These are phyloP conservation scores for Drosophila sulfurigaster DNA, from an alignment of 1,140 invertebrate species.

Conservation along the genomic window DNA sequence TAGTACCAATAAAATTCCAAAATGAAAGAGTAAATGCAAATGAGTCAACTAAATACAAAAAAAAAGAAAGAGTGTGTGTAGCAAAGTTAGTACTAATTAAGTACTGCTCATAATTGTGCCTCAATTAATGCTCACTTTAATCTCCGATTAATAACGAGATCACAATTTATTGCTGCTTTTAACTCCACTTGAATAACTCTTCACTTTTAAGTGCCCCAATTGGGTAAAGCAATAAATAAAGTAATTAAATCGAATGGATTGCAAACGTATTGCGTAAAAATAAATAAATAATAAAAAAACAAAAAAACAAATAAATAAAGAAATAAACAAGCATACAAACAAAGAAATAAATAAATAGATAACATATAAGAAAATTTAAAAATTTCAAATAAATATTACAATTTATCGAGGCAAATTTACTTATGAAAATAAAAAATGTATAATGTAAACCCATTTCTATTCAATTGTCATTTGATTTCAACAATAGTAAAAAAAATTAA, in stretches of 20 bases:
- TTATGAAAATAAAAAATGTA: too few relatives aligned
- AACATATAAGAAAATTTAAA: too few relatives aligned
- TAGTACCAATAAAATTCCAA: conserved; percentile 58
- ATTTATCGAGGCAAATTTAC: too few relatives aligned
- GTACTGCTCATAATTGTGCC: conserved; percentile 11
- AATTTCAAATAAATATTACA: too few relatives aligned
- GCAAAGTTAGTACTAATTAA: conserved; percentile 24
- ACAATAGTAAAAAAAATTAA: too few relatives aligned
- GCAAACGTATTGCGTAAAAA: neutral
- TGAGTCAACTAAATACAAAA: conserved; percentile 11
- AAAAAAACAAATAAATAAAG: neutral
- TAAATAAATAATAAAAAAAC: neutral
- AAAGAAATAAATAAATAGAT: too few relatives aligned
- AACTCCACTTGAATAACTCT: conserved; percentile 2
- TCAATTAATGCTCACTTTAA: conserved; percentile 1
- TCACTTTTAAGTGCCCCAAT: neutral
- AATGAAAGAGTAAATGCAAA: conserved; percentile 60
- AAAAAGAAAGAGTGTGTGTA: neutral
- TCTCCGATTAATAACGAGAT: conserved; percentile 3
- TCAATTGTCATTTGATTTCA: too few relatives aligned
- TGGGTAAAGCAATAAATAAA: neutral
- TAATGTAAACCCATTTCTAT: too few relatives aligned
- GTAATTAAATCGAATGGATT: neutral
- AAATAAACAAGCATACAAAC: neutral
- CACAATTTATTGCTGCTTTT: neutral